These are phyloP conservation scores for Apocheima hispidaria DNA, from an alignment of 2,888 invertebrate genomes.

Conservation along the genomic window DNA sequence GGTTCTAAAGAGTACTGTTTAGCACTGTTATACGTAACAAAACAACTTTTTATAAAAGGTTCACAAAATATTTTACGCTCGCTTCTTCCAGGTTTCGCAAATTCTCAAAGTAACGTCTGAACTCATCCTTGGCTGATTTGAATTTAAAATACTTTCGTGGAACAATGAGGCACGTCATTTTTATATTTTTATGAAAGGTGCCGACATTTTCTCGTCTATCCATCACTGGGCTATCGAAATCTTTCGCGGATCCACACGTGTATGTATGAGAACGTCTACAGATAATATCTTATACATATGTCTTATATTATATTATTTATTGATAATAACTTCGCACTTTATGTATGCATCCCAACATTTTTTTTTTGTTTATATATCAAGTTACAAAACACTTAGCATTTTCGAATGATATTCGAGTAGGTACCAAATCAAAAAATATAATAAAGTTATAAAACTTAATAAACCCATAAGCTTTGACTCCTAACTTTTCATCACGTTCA, in stretches of 20 bases:
- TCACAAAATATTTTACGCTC: conserved; percentile 14
- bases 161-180: conserved; percentile 68
- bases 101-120: conserved; percentile 59
- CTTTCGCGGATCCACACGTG: conserved; percentile 39
- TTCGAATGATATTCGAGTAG: not conserved
- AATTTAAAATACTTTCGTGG: conserved; percentile 68
- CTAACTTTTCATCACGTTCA: conserved; percentile 40
- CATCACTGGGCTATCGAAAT: conserved; percentile 61
- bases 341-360: not conserved
- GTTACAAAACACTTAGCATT: not conserved
- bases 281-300: too few relatives aligned
- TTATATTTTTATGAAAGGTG: conserved; percentile 53
- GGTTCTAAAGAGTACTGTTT: not conserved
- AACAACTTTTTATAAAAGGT: conserved; percentile 8
- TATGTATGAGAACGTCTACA: conserved; percentile 39
- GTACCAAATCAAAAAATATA: not conserved
- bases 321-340: conserved; percentile 5
- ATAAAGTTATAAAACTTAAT: not conserved
- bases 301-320: too few relatives aligned
- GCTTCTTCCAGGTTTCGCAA: conserved; percentile 41
- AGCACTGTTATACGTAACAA: conserved; percentile 2
- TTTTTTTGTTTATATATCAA: not conserved
- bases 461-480: conserved; percentile 2
- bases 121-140: conserved; percentile 64
- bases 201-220: conserved; percentile 58